A percentile compares a stretch with the other conserved stretches of the same genome.
These are phyloP conservation scores for Microctonus brassicae DNA, from an alignment of 2,888 invertebrate species.

Conservation along the genomic window DNA sequence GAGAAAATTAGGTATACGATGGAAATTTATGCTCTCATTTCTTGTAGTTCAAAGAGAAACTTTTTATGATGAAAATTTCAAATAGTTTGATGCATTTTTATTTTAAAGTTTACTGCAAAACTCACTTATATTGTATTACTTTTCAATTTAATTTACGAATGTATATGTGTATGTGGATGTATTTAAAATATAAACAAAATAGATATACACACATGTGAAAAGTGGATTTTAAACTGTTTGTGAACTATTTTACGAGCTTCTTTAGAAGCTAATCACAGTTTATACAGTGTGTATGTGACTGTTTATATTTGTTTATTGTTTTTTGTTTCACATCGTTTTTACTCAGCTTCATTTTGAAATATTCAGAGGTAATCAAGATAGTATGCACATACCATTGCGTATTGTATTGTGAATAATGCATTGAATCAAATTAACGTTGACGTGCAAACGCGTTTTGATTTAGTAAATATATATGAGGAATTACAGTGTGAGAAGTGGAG, in stretches of 20 bases:
- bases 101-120: slow-evolving; percentile 41
- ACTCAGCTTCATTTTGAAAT: slow-evolving; percentile 36
- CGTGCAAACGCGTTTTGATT: background rate
- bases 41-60: slow-evolving; percentile 47
- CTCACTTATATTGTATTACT: slow-evolving; percentile 14
- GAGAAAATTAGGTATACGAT: slow-evolving; percentile 46
- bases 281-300: too few relatives aligned
- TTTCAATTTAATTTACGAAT: background rate
- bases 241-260: slow-evolving; percentile 43
- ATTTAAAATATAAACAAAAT: too few relatives aligned
- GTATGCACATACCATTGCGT: slow-evolving; percentile 26
- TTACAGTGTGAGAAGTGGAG: too few relatives aligned
- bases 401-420: slow-evolving; percentile 45
- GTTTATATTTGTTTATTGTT: slow-evolving; percentile 31
- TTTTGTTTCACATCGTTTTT: background rate
- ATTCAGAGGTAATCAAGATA: slow-evolving; percentile 44
- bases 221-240: slow-evolving; percentile 22
- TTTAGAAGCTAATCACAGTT: slow-evolving; percentile 42
- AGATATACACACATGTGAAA: background rate
- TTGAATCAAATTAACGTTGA: slow-evolving; percentile 40
- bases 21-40: slow-evolving; percentile 42
- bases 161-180: background rate
- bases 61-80: slow-evolving; percentile 46
- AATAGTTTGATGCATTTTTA: slow-evolving; percentile 44
- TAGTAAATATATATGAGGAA: too few relatives aligned